Evolutionary conservation across 2,113 vertebrate species (phyloP).

Genomic region (Aramus guarauna): DNA sequence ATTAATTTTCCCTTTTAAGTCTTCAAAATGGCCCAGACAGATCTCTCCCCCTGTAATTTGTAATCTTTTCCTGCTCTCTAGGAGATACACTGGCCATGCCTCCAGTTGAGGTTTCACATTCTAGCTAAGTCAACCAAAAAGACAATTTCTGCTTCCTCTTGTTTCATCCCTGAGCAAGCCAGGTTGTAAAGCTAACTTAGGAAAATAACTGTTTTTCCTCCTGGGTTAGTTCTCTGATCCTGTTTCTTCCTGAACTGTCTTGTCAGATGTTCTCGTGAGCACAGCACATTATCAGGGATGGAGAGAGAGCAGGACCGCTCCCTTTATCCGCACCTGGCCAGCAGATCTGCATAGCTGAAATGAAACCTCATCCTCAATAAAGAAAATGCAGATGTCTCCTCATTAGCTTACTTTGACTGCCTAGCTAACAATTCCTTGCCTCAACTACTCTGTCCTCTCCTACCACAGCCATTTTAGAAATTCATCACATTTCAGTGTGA

Average conservation of each 20-base stretch:
- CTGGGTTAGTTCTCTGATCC: neutral
- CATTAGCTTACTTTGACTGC: neutral
- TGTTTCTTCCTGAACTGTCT: neutral
- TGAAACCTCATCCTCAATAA: neutral
- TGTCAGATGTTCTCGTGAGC: rapidly evolving
- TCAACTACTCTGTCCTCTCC: neutral
- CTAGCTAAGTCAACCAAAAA: neutral
- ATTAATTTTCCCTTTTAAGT: neutral
- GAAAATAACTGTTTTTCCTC: neutral
- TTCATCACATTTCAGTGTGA: neutral
- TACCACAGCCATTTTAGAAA: neutral
- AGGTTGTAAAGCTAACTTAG: neutral
- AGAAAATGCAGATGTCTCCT: neutral
- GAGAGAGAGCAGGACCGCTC: neutral
- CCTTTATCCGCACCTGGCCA: neutral
- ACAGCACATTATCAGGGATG: rapidly evolving
- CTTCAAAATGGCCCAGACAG: neutral
- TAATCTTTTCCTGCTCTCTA: neutral
- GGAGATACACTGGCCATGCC: neutral
- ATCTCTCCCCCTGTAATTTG: neutral
- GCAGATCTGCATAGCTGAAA: neutral
- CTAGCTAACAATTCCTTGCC: neutral
- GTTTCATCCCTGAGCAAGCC: neutral
- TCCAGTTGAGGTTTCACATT: neutral
- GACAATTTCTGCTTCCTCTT: neutral